These are phyloP conservation scores for Archips xylosteana DNA, from an alignment of 2,888 invertebrate genomes.

Conservation along the genomic window DNA sequence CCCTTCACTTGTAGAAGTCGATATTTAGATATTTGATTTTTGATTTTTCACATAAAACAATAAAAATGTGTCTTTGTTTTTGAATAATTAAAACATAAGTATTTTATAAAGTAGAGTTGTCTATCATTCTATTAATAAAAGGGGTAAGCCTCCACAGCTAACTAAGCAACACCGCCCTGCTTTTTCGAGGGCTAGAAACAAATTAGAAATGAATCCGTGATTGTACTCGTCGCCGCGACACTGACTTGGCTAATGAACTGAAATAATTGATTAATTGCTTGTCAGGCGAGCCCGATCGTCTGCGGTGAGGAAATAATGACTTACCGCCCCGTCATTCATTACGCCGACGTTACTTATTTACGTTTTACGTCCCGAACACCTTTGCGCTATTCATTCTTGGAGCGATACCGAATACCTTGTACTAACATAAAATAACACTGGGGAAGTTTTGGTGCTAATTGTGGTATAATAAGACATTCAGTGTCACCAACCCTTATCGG, in stretches of 20 bases:
- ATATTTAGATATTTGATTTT: too few species aligned
- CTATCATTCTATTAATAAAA: background rate
- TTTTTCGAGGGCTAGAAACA: background rate
- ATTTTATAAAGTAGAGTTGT: too few species aligned
- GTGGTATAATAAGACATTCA: too few species aligned
- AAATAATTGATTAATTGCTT: conserved; percentile 77
- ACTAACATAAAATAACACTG: background rate
- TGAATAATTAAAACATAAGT: too few species aligned
- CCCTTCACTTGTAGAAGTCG: too few species aligned
- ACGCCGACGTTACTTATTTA: conserved; percentile 40
- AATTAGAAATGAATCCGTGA: conserved; percentile 42
- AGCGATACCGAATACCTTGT: background rate
- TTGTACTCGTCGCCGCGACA: conserved; percentile 44
- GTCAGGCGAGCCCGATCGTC: conserved; percentile 54
- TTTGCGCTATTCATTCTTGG: conserved; percentile 13
- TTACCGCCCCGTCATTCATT: conserved; percentile 50
- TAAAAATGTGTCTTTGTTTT: too few species aligned
- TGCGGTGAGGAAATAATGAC: conserved; percentile 59
- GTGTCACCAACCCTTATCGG: too few species aligned
- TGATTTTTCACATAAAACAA: too few species aligned
- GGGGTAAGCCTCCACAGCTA: background rate
- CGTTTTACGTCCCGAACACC: conserved; percentile 6
- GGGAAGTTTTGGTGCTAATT: too few species aligned
- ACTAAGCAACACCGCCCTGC: background rate
- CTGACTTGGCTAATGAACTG: conserved; percentile 67